These are phyloP conservation scores for Vimba vimba DNA, from an alignment of 2,113 vertebrate genomes.

Conservation along the genomic window DNA sequence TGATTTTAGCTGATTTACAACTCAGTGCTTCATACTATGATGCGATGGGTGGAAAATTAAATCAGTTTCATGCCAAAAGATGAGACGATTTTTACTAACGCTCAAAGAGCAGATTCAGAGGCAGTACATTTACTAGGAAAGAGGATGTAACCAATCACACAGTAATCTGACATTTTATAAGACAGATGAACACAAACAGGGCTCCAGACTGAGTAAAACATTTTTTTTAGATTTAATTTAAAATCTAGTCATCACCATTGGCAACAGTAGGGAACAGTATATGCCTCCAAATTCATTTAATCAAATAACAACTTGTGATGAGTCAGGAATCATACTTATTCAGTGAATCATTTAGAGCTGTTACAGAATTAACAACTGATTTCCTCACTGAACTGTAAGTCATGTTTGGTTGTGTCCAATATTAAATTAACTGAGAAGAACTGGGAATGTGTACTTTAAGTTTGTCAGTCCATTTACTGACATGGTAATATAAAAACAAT, in stretches of 20 bases:
- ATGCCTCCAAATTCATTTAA: background rate
- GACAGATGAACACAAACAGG: background rate
- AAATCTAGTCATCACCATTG: background rate
- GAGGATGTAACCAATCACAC: conserved; percentile 1
- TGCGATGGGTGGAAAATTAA: conserved; percentile 35
- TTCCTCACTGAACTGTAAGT: background rate
- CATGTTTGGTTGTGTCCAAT: background rate
- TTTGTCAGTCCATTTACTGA: background rate
- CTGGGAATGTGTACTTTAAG: background rate
- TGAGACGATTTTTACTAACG: conserved; percentile 10
- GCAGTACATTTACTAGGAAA: background rate
- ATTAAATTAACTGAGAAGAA: background rate
- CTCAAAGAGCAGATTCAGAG: conserved; percentile 2
- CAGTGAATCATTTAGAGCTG: conserved; percentile 3
- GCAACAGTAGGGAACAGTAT: background rate
- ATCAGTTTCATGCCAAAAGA: conserved; percentile 7
- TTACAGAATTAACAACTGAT: background rate
- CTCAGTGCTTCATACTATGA: conserved; percentile 6
- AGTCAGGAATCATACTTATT: background rate
- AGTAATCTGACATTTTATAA: background rate
- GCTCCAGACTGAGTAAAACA: background rate
- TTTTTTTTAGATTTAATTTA: background rate
- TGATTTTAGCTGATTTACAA: conserved; percentile 3
- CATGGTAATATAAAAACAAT: background rate
- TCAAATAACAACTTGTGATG: background rate